A percentile compares a stretch with the other conserved stretches of the same genome.
phyloP scores from a whole-genome alignment of 2,113 vertebrate genomes.

The Tiliqua scincoides region DNA sequence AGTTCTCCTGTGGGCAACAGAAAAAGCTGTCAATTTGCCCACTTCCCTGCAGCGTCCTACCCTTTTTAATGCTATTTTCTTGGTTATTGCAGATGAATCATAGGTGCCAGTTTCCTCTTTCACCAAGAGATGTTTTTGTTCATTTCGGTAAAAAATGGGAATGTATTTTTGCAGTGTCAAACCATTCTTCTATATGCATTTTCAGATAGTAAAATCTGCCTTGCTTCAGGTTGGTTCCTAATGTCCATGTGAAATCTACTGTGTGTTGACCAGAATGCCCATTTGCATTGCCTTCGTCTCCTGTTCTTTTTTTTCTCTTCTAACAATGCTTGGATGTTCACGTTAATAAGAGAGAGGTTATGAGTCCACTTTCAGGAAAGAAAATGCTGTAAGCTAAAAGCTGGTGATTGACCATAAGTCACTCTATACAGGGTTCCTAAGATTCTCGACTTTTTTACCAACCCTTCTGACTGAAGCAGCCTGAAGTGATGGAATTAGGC shows the following conservation, averaged over 20 bases:
- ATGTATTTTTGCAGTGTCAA: neutral
- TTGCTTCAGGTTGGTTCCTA: neutral
- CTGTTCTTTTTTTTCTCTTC: too few species aligned
- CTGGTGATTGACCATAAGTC: constrained; percentile 11
- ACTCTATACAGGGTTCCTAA: too few species aligned
- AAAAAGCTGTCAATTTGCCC: constrained; percentile 20
- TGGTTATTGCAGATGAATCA: constrained; percentile 49
- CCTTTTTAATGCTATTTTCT: constrained; percentile 38
- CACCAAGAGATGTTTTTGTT: constrained; percentile 23
- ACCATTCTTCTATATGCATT: neutral
- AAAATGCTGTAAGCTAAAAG: neutral
- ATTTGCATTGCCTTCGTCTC: neutral
- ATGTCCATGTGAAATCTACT: neutral
- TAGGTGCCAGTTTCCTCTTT: constrained; percentile 20
- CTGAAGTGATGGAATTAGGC: neutral
- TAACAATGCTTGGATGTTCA: neutral
- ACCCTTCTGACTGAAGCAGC: constrained; percentile 13
- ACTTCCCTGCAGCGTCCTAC: constrained; percentile 3
- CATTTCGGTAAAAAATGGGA: constrained; percentile 25
- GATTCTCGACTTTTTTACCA: neutral
- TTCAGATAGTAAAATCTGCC: neutral
- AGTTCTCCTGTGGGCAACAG: neutral
- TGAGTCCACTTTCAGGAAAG: neutral
- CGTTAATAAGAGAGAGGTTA: neutral
- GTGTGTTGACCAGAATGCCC: neutral